Percentiles rank a stretch among this genome's conserved stretches.
Evolutionary conservation across 2,113 vertebrate species (phyloP).

Genomic region (cat (Felis catus)): F.catus_Fca126_mat1.0 CM031411.1:3245001-3245500

Average conservation of each 20-base stretch:
- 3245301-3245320: neutral
- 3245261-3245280: too few relatives aligned
- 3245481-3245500: neutral
- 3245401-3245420: neutral
- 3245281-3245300: neutral
- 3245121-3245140: neutral
- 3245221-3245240: rapidly evolving
- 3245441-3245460: neutral
- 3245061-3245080: neutral
- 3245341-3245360: rapidly evolving
- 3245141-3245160: neutral
- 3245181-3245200: neutral
- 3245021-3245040: neutral
- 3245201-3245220: neutral
- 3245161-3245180: neutral
- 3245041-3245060: neutral
- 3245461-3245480: neutral
- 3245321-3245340: neutral
- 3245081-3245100: neutral
- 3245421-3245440: too few relatives aligned
- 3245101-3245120: neutral
- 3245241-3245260: neutral
- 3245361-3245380: neutral
- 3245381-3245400: neutral
- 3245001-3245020: neutral